A percentile compares a stretch with the other conserved stretches of the same genome.
Conservation (phyloP, 1,140 invertebrate genomes). For the Pseudobourletiella spinata region DNA sequence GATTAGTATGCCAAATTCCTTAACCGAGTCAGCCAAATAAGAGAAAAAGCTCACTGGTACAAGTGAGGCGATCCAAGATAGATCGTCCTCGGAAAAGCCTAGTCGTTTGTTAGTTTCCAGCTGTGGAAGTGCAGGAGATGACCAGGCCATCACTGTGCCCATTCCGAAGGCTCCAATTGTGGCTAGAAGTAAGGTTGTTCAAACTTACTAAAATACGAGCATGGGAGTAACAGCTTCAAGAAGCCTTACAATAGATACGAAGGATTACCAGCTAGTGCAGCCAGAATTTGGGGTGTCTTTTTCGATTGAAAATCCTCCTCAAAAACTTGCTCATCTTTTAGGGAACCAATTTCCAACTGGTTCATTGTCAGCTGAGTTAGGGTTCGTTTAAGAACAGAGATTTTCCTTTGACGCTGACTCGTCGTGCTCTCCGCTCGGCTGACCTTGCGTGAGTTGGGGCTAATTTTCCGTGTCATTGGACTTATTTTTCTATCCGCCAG, state of each 20-base stretch:
- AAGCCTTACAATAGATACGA: no score
- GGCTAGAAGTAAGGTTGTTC: conserved; percentile 42
- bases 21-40: background rate
- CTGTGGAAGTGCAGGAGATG: conserved; percentile 47
- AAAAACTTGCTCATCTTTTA: background rate
- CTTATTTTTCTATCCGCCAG: background rate
- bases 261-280: conserved; percentile 21
- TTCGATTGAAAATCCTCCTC: conserved; percentile 17
- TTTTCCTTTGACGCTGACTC: background rate
- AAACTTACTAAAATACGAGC: background rate
- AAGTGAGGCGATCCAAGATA: conserved; percentile 19
- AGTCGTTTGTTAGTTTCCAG: conserved; percentile 10
- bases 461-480: background rate
- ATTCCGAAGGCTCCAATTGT: conserved; percentile 48
- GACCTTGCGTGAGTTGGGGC: background rate
- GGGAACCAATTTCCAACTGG: background rate
- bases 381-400: background rate
- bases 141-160: conserved; percentile 50
- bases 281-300: conserved; percentile 19
- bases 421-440: background rate
- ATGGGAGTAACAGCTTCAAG: no score
- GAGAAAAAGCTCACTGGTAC: conserved; percentile 1
- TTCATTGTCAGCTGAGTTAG: background rate
- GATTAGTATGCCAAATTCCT: background rate
- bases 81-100: conserved; percentile 8